These are phyloP conservation scores for Mus pahari DNA, from an alignment of 2,113 vertebrate genomes.

Conservation along the genomic window DNA sequence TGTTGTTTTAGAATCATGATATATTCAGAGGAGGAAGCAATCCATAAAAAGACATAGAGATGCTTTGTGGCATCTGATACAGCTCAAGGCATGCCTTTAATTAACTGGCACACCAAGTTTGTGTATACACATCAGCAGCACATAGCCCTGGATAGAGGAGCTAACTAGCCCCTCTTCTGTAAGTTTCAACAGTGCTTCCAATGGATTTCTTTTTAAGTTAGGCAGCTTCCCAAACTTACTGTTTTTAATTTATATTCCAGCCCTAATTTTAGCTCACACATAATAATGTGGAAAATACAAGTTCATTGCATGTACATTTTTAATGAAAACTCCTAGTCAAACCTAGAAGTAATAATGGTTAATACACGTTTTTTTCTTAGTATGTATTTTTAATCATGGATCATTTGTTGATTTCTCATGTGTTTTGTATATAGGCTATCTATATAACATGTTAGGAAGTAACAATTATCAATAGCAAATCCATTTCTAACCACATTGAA, in stretches of 20 bases:
- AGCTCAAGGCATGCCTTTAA: background rate
- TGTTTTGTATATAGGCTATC: constrained; percentile 53
- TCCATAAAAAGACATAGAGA: background rate
- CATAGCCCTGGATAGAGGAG: background rate
- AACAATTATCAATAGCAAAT: constrained; percentile 8
- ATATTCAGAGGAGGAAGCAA: background rate
- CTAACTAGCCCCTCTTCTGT: background rate
- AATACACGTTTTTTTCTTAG: constrained; percentile 35
- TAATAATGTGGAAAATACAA: constrained; percentile 38
- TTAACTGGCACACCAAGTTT: background rate
- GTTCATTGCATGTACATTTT: background rate
- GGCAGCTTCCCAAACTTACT: constrained; percentile 25
- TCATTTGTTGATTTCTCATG: constrained; percentile 40
- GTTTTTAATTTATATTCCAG: constrained; percentile 2
- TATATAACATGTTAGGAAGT: constrained; percentile 63
- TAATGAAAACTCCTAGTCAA: constrained; percentile 60
- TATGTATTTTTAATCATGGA: constrained; percentile 38
- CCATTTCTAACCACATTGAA: constrained; percentile 57
- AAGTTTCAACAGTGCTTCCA: background rate
- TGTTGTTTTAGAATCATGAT: background rate
- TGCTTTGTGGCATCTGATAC: background rate
- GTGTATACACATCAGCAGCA: background rate
- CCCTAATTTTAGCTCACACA: background rate
- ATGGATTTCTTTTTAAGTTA: background rate
- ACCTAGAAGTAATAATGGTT: background rate